These are phyloP conservation scores for Neosalanx taihuensis DNA, from an alignment of 2,797 vertebrate genomes.

Conservation along the genomic window DNA sequence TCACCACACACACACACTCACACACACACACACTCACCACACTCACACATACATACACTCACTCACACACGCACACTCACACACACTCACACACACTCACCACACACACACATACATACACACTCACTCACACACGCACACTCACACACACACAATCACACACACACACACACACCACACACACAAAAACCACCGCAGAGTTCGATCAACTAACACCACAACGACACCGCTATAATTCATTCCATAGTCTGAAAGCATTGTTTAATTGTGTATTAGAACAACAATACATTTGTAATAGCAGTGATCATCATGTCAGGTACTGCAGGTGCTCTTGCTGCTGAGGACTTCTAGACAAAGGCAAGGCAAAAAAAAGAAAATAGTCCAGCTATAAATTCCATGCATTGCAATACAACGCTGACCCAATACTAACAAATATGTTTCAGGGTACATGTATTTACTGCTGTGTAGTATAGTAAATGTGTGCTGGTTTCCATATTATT, in stretches of 20 bases:
- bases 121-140: too few relatives aligned
- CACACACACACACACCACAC: not conserved
- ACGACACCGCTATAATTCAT: not conserved
- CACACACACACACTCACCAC: not conserved
- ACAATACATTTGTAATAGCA: conserved; percentile 50
- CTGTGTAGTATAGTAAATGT: conserved; percentile 26
- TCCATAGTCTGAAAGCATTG: conserved; percentile 29
- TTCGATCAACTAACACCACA: not conserved
- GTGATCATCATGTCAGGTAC: conserved; percentile 37
- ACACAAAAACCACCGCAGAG: not conserved
- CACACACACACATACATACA: not conserved
- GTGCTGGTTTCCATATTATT: conserved; percentile 47
- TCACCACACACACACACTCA: not conserved
- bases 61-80: too few relatives aligned
- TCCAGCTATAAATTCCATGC: conserved; percentile 52
- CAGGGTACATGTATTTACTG: conserved; percentile 15
- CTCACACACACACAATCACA: too few relatives aligned
- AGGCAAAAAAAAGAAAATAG: conserved; percentile 44
- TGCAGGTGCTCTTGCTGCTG: conserved; percentile 14
- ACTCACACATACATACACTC: not conserved
- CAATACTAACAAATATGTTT: not conserved
- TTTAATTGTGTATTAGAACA: conserved; percentile 63
- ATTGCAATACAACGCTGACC: conserved; percentile 35
- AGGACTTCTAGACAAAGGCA: conserved; percentile 32
- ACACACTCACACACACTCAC: too few relatives aligned